phyloP scores from a whole-genome alignment of 2,888 invertebrate species.

The Muscina levida region DNA sequence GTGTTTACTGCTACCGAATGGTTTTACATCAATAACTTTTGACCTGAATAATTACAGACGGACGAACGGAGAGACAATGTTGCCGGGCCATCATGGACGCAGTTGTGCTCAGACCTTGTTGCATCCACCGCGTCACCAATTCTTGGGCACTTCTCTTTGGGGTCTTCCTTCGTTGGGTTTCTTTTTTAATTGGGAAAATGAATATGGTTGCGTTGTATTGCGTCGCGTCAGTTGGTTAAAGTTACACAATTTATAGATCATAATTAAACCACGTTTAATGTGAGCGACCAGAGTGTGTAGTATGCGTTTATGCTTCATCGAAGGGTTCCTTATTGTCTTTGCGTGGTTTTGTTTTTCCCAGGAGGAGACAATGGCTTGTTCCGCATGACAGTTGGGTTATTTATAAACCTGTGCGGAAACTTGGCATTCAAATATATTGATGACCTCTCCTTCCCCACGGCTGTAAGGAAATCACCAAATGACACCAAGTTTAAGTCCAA shows the following conservation, averaged over 20 bases:
- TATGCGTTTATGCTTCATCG: conserved; percentile 2
- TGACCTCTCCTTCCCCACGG: conserved; percentile 22
- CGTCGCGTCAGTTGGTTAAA: conserved; percentile 65
- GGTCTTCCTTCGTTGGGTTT: conserved; percentile 23
- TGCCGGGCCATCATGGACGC: conserved; percentile 60
- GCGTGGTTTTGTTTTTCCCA: conserved; percentile 20
- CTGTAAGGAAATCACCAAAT: conserved; percentile 35
- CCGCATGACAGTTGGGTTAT: conserved; percentile 68
- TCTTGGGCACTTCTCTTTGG: conserved; percentile 17
- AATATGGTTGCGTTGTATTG: conserved; percentile 57
- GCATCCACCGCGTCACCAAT: conserved; percentile 4
- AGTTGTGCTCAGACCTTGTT: neutral
- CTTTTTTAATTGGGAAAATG: conserved; percentile 61
- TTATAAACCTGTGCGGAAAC: conserved; percentile 67
- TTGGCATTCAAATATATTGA: conserved; percentile 69
- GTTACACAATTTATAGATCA: conserved; percentile 55
- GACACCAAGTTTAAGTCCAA: neutral
- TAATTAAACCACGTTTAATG: conserved; percentile 47
- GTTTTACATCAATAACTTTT: conserved; percentile 66
- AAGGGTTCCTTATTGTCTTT: neutral
- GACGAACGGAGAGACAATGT: conserved; percentile 56
- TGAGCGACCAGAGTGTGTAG: conserved; percentile 12
- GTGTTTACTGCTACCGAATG: conserved; percentile 66
- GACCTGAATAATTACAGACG: conserved; percentile 60
- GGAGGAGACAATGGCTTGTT: conserved; percentile 69